A percentile compares a stretch with the other conserved stretches of the same genome.
phyloP scores from a whole-genome alignment of 2,888 invertebrate genomes.

The Platerodrilus igneus region DNA sequence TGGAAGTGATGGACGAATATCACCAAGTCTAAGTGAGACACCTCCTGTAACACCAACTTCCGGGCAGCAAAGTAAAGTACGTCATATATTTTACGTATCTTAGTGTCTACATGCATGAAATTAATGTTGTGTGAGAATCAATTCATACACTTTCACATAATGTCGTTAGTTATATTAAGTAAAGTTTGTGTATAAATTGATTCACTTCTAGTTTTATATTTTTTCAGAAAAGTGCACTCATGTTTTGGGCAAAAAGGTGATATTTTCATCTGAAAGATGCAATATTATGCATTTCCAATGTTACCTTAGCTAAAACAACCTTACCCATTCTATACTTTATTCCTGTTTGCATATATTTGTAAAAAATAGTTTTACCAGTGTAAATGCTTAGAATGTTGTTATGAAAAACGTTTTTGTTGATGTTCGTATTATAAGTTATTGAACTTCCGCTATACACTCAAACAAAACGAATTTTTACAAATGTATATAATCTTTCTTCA shows the following conservation, averaged over 20 bases:
- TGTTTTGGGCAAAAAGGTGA: conserved; percentile 35
- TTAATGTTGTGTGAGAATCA: conserved; percentile 34
- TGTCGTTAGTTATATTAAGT: conserved; percentile 8
- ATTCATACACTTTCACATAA: conserved; percentile 32
- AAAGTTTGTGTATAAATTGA: conserved; percentile 35
- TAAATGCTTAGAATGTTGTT: conserved; percentile 7
- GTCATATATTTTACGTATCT: conserved; percentile 33
- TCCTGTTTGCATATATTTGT: conserved; percentile 20
- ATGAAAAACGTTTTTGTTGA: neutral
- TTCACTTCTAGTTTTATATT: conserved; percentile 37
- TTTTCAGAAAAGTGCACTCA: conserved; percentile 38
- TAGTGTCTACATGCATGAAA: conserved; percentile 30
- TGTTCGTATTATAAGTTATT: too few species aligned
- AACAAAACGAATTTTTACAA: conserved; percentile 28
- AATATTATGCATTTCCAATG: conserved; percentile 49
- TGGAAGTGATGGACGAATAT: conserved; percentile 54
- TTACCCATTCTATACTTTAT: conserved; percentile 25
- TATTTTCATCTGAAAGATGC: conserved; percentile 31
- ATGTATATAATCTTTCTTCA: conserved; percentile 25
- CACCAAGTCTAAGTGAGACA: conserved; percentile 57
- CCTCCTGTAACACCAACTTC: conserved; percentile 58
- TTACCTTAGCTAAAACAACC: conserved; percentile 46
- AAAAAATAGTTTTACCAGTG: conserved; percentile 1
- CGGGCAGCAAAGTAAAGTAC: conserved; percentile 71
- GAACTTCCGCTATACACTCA: too few species aligned